Evolutionary conservation across 2,113 vertebrate species (phyloP), one percentile per base, ranked within the genome.

Genomic region (Chloropsis cyanopogon): DNA sequence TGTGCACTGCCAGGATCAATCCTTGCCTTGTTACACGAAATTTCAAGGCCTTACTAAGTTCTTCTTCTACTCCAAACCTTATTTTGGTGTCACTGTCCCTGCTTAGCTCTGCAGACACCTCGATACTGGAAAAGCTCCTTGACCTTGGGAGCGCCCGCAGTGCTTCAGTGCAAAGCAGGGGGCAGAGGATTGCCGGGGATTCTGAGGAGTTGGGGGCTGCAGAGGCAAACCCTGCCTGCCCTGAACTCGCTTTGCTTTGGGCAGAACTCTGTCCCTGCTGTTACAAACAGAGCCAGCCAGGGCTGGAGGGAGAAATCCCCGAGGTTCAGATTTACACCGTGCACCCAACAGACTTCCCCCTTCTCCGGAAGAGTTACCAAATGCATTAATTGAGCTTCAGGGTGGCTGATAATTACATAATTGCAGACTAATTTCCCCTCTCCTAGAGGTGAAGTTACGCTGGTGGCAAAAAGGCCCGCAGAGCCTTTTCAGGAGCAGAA

Each of bases 271-370:
- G 19, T 0, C 3, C 2, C 20, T 26, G 29, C 26, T 23, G 52
- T 2, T 25, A 2, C 26, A 78, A 50, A 12, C n/a, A 70, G 0
- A 53, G 42, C 7, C 44, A 49, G 46, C 12, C 35, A 31, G 28
- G 69, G 70, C 61, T 57, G 73, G 26, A 64, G 60, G 76, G 61
- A 76, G 49, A 53, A 85, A 53, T 4, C 41, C 54, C 59, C 17
- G 0, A 0, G 0, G 5, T 11, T 66, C 68, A 28, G 4, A 8
- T 23, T 61, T 11, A 19, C 20, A 8, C 33, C 9, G 0, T 0
- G 19, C 33, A 84, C 21, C 46, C 66, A 60, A 4, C 77, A 81
- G 57, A 6, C 42, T 12, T 44, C 42, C 42, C 35, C n/a, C 29
- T 73, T 3, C 68, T 41, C 90, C 77, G 17, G 28, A 79, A 82